A percentile compares a stretch with the other conserved stretches of the same genome.
phyloP scores from a whole-genome alignment of 2,888 invertebrate species.

The Chalcis sispes region DNA sequence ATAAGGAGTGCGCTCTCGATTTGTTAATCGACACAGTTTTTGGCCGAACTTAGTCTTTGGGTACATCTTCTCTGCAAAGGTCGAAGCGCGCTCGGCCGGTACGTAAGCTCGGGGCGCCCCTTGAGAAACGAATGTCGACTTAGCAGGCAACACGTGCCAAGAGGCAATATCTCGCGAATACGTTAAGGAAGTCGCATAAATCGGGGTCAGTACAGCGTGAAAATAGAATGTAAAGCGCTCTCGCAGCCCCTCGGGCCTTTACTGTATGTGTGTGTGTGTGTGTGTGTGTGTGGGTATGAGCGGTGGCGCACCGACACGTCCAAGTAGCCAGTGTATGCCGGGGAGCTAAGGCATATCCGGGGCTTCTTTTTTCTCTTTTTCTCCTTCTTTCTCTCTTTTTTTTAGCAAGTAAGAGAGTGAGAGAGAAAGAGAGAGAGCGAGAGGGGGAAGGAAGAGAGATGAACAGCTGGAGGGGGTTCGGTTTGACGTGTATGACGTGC shows the following conservation, averaged over 20 bases:
- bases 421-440: neutral
- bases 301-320: neutral
- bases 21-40: conserved; percentile 22
- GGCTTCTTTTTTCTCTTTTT: neutral
- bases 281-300: too few species aligned
- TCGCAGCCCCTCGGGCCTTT: neutral
- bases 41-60: neutral
- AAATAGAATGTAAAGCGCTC: conserved; percentile 74
- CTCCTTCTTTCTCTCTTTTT: conserved; percentile 20
- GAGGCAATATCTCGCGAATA: conserved; percentile 71
- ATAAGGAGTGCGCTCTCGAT: neutral
- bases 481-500: conserved; percentile 76
- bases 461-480: conserved; percentile 58
- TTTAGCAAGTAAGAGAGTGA: neutral
- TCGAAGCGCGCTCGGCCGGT: neutral
- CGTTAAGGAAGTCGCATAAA: conserved; percentile 71
- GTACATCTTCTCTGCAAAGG: conserved; percentile 4
- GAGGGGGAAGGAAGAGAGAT: too few species aligned
- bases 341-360: too few species aligned
- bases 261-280: too few species aligned
- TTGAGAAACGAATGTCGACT: conserved; percentile 65
- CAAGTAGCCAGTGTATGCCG: too few species aligned
- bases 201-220: conserved; percentile 74
- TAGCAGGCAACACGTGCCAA: conserved; percentile 65
- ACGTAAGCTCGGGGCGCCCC: neutral